These are phyloP conservation scores for Leontocebus nigricollis DNA, from an alignment of 2,797 vertebrate genomes.

Conservation along the genomic window DNA sequence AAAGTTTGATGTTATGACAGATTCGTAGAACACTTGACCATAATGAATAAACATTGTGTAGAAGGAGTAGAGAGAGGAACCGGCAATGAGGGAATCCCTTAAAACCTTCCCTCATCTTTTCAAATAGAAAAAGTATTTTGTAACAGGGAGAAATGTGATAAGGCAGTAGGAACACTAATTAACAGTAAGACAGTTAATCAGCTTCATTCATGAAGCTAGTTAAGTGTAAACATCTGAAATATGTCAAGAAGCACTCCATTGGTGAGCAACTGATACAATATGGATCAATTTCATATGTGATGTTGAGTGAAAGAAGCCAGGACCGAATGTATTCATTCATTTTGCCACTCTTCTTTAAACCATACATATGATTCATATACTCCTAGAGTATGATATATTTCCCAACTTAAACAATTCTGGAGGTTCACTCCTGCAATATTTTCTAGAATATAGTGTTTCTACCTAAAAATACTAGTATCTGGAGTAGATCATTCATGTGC, in stretches of 20 bases:
- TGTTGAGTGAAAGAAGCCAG: neutral
- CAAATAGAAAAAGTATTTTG: neutral
- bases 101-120: neutral
- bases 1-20: neutral
- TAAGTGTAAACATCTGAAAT: neutral
- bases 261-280: neutral
- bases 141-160: neutral
- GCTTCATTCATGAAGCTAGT: neutral
- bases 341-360: neutral
- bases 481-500: neutral
- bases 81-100: neutral
- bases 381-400: neutral
- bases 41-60: neutral
- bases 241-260: neutral
- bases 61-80: neutral
- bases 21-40: neutral
- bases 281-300: neutral
- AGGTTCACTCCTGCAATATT: neutral
- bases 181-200: neutral
- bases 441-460: neutral
- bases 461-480: neutral
- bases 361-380: neutral
- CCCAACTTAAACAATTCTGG: neutral
- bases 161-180: neutral
- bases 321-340: neutral